These are phyloP conservation scores for Antedon mediterranea DNA, from an alignment of 53 echinoderm and acorn worm species.

Conservation along the genomic window DNA sequence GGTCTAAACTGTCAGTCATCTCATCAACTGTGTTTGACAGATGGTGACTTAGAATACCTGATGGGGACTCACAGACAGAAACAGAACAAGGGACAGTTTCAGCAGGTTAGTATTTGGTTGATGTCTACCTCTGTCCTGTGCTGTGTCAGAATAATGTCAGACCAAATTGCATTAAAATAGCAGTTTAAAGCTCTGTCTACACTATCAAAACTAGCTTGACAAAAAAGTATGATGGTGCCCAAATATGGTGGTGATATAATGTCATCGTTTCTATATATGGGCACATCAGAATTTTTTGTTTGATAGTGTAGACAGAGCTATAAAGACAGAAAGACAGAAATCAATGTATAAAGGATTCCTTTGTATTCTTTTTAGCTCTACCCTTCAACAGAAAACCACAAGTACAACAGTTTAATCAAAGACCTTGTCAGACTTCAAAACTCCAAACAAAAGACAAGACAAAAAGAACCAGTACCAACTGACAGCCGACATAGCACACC, in stretches of 20 bases:
- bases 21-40: slow-evolving; percentile 47
- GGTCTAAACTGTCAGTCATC: slow-evolving; percentile 39
- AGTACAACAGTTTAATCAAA: slow-evolving; percentile 45
- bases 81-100: slow-evolving; percentile 39
- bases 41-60: slow-evolving; percentile 50
- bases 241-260: no score
- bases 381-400: slow-evolving; percentile 42
- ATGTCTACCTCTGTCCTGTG: neutral
- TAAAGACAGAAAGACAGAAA: neutral
- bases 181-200: no score
- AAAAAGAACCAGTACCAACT: slow-evolving; percentile 2
- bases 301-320: no score
- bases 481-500: slow-evolving; percentile 39
- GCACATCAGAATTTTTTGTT: no score
- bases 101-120: slow-evolving; percentile 23
- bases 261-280: no score
- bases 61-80: slow-evolving; percentile 39
- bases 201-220: slow-evolving; percentile 3
- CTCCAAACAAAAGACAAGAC: neutral
- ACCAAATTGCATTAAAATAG: no score
- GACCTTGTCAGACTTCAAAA: slow-evolving; percentile 34
- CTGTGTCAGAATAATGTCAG: no score
- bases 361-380: slow-evolving; percentile 23
- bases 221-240: neutral
- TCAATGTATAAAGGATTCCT: no score